Evolutionary conservation across 2,888 invertebrate genomes (phyloP), one percentile per base, ranked within the genome.

Genomic region (Cryptophagus acutangulus): DNA sequence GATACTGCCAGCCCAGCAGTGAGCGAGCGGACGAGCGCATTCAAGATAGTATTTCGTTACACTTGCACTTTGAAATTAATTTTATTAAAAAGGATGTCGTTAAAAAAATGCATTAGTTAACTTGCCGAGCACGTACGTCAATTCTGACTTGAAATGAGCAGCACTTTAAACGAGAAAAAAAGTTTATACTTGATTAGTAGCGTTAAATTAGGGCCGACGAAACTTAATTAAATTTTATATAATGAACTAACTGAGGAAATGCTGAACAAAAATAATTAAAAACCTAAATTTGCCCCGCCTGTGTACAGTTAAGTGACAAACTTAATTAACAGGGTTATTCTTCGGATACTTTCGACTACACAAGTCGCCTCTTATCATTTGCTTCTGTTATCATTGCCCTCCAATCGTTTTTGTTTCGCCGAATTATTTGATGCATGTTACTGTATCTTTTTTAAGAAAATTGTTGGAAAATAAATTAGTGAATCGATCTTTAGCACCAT

Each of bases 151-250:
- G 57, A 64, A 67, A 65, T 62, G 64, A 59, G 59, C 56, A 56
- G 61, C 59, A 62, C 61, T 61, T 58, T 59, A 59, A 62, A 62
- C 62, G 61, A 66, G n/a, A n/a, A 67, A 67, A 63, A 63, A 68
- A 69, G 67, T 70, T 70, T 69, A 69, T 70, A 70, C 70, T 70
- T 70, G 70, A 70, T 70, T 70, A 70, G 70, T 69, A 70, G 69
- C 70, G 70, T 70, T 70, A 70, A 70, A 70, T 70, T 70, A 69
- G 69, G 69, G 66, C 65, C 65, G 66, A 62, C 66, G 67, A 68
- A 69, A 69, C 71, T 70, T 71, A 70, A 71, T 70, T 71, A 70
- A 70, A 71, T 70, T 70, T 71, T 65, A 70, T 70, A 71, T 71
- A 71, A 71, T 70, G 71, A 70, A 70, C 69, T 70, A 68, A 70